phyloP scores from a whole-genome alignment of 2,888 invertebrate species.

The Noctua pronuba region DNA sequence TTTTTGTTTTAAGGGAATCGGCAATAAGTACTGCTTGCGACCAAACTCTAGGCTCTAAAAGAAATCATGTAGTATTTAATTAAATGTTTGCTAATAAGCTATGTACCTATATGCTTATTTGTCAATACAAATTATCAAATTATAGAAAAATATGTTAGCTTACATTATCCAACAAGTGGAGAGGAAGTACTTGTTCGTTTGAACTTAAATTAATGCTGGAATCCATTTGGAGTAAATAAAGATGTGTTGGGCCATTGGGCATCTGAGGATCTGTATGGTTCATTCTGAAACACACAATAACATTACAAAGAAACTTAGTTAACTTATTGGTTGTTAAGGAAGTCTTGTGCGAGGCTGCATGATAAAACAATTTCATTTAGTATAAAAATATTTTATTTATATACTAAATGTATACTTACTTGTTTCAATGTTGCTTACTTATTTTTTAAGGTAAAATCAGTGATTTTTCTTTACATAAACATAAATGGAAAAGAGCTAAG shows the following conservation, averaged over 20 bases:
- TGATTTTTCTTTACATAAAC: background rate
- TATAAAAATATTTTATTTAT: background rate
- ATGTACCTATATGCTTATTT: background rate
- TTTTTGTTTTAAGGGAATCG: slow-evolving; percentile 50
- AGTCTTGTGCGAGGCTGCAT: background rate
- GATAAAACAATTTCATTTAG: background rate
- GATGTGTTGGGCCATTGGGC: slow-evolving; percentile 45
- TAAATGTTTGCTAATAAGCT: background rate
- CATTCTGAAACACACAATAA: slow-evolving; percentile 44
- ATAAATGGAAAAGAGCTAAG: background rate
- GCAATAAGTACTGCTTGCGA: slow-evolving; percentile 49
- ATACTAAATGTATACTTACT: too few relatives aligned
- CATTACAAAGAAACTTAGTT: background rate
- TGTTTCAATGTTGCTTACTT: background rate
- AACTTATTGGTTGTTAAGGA: background rate
- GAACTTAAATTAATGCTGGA: slow-evolving; percentile 49
- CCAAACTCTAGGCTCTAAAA: slow-evolving; percentile 54
- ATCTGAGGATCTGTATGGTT: slow-evolving; percentile 29
- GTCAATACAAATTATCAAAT: background rate
- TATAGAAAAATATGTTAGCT: slow-evolving; percentile 52
- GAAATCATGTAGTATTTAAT: background rate
- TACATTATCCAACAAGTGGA: slow-evolving; percentile 77
- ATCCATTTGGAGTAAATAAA: slow-evolving; percentile 68
- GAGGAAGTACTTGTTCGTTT: slow-evolving; percentile 74
- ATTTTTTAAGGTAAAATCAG: background rate